Evolutionary conservation across 2,888 invertebrate species (phyloP).

Genomic region (Trissolcus japonicus): DNA sequence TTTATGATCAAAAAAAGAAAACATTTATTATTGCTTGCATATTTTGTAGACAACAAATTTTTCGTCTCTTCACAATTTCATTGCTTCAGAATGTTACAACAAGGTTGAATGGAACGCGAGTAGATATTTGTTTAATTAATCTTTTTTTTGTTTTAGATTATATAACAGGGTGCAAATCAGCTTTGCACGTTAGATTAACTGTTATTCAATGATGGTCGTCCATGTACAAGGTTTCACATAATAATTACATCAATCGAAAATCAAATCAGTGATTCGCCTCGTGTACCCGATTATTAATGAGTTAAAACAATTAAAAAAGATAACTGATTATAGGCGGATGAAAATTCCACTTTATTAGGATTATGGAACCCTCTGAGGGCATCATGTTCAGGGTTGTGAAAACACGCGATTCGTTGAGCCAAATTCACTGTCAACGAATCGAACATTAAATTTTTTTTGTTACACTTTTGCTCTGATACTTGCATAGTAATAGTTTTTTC

Average conservation of each 20-base stretch:
- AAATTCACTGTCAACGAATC: constrained; percentile 16
- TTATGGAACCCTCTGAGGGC: constrained; percentile 21
- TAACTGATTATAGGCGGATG: constrained; percentile 15
- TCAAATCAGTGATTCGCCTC: background rate
- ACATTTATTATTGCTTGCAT: no score
- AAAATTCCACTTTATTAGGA: constrained; percentile 22
- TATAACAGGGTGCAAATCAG: constrained; percentile 17
- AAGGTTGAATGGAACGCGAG: no score
- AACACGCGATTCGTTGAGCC: constrained; percentile 27
- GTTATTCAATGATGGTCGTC: constrained; percentile 15
- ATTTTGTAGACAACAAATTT: no score
- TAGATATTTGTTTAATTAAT: background rate
- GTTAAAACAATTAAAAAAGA: background rate
- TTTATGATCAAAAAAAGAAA: no score
- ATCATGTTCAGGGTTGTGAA: constrained; percentile 19
- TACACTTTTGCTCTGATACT: no score
- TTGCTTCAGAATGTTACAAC: no score
- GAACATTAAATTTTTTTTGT: no score
- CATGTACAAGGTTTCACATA: constrained; percentile 6
- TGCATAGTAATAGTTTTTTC: no score
- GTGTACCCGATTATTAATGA: background rate
- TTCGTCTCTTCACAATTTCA: no score
- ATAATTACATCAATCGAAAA: constrained; percentile 9
- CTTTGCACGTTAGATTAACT: constrained; percentile 6
- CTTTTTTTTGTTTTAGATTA: constrained; percentile 6